phyloP scores from a whole-genome alignment of 2,113 vertebrate species.

The Noturus placidus region DNA sequence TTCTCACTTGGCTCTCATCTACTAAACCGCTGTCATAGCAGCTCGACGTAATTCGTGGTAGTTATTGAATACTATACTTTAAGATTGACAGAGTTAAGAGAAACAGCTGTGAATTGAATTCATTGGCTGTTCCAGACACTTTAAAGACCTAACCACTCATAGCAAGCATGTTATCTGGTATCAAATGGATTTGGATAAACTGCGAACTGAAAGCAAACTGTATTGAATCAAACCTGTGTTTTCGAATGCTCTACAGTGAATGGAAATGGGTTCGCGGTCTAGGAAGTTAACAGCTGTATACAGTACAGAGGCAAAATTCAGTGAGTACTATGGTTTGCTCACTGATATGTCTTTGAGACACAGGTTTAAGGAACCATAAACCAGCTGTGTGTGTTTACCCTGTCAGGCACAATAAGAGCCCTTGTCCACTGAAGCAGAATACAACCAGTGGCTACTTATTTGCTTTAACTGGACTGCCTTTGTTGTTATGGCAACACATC shows the following conservation, averaged over 20 bases:
- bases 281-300: neutral
- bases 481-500: constrained; percentile 58
- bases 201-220: neutral
- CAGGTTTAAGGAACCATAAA: constrained; percentile 29
- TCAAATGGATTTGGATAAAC: neutral
- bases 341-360: constrained; percentile 17
- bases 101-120: neutral
- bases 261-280: neutral
- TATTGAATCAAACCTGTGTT: neutral
- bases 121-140: neutral
- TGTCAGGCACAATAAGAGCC: constrained; percentile 32
- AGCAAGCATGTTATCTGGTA: neutral
- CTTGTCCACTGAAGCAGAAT: constrained; percentile 34
- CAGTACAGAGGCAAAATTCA: constrained; percentile 23
- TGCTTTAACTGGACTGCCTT: constrained; percentile 48
- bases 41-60: neutral
- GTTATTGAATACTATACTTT: neutral
- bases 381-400: constrained; percentile 51
- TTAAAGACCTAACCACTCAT: neutral
- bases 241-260: neutral
- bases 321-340: constrained; percentile 22
- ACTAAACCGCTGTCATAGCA: neutral
- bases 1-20: neutral
- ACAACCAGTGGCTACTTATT: constrained; percentile 45
- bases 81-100: neutral